phyloP scores from a whole-genome alignment of 2,888 invertebrate genomes.

The Bombylius major region DNA sequence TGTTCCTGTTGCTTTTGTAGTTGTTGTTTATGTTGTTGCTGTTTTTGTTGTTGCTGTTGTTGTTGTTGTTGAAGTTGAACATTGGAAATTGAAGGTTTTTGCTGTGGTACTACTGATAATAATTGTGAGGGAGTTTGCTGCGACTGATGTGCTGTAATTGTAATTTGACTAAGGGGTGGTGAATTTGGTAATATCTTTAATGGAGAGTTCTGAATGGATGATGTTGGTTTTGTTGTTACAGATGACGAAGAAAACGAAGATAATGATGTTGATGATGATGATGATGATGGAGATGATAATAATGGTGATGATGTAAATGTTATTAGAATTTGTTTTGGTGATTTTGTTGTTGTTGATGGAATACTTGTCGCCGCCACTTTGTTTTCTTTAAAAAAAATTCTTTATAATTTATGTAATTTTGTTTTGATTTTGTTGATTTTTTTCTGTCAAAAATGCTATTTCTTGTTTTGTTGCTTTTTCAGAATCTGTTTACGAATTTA shows the following conservation, averaged over 20 bases:
- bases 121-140: neutral
- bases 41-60: constrained; percentile 1
- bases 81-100: neutral
- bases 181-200: constrained; percentile 29
- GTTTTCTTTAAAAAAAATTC: too few relatives aligned
- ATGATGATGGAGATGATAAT: constrained; percentile 10
- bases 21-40: constrained; percentile 7
- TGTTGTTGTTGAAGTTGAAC: neutral
- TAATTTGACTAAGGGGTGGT: constrained; percentile 19
- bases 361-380: neutral
- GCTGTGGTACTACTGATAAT: too few relatives aligned
- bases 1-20: constrained; percentile 11
- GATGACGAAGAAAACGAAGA: constrained; percentile 8
- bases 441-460: neutral
- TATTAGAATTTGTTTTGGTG: neutral
- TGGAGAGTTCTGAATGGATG: constrained; percentile 19
- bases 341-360: neutral
- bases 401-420: neutral
- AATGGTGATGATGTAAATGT: neutral
- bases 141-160: neutral
- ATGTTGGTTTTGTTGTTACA: neutral
- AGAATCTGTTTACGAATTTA: too few relatives aligned
- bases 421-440: neutral
- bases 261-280: constrained; percentile 12
- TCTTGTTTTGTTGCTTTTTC: too few relatives aligned